Evolutionary conservation across 2,797 vertebrate genomes (phyloP), one percentile per base, ranked within the genome.

Genomic region (Antennarius maculatus): DNA sequence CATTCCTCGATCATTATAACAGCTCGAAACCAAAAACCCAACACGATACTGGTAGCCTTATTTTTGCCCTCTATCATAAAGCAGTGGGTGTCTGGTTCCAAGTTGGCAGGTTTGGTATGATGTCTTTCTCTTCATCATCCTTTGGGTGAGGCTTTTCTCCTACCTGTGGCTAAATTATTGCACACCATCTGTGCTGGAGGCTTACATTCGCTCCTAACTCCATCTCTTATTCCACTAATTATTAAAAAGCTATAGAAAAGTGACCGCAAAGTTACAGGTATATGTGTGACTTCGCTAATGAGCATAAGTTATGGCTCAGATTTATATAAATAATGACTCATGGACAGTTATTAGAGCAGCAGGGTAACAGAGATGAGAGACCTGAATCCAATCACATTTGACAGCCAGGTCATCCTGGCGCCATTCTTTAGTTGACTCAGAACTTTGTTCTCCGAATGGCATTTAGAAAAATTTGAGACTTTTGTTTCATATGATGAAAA

Each of bases 51-150:
- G 23, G 23, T 43, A n/a, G 62, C 61, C 58, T 61, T 13, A 54
- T 65, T 74, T 72, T 42, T n/a, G 61, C 27, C 51, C 39, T 12
- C 43, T 71, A 37, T 62, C 83, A 74, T 82, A 54, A 43, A 74
- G 86, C 74, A 1, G 6, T 70, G 31, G 8, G 82, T 83, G 87
- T 83, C 88, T 86, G 82, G 76, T 5, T 64, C 34, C 51, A 8
- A 75, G 73, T 80, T 79, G 79, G 81, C 66, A 67, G 64, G 70
- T 73, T 55, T 64, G 68, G 71, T 74, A 81, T 85, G 85, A 69
- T 85, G 65, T 74, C 67, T 65, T 63, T 63, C 51, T 76, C 69
- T 43, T 69, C 49, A 59, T 75, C 77, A 39, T 51, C 63, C 61
- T 57, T 74, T 42, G 53, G 49, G 66, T 69, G 76, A 82, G 52